These are phyloP conservation scores for Micrasema longulum DNA, from an alignment of 1,140 invertebrate genomes.

Conservation along the genomic window DNA sequence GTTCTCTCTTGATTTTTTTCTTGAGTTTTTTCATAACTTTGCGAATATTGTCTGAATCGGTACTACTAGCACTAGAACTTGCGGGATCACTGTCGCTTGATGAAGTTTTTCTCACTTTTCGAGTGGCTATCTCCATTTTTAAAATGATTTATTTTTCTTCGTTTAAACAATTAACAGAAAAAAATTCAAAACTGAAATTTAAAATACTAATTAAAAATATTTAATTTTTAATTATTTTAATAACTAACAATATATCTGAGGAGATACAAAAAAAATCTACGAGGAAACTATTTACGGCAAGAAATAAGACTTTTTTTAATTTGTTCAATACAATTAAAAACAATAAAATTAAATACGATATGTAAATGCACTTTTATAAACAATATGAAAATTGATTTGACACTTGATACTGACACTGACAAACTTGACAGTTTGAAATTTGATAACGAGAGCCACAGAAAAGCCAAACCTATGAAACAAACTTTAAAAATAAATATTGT, in stretches of 20 bases:
- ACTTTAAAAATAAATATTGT: too few species aligned
- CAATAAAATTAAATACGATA: too few species aligned
- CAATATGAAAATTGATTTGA: too few species aligned
- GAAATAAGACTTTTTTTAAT: too few species aligned
- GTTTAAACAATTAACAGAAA: not conserved
- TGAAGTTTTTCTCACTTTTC: constrained; percentile 12
- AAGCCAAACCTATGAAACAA: too few species aligned
- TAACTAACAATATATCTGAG: not conserved
- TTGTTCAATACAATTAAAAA: too few species aligned
- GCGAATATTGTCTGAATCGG: constrained; percentile 43
- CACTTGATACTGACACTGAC: too few species aligned
- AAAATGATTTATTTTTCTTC: not conserved
- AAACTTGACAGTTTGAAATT: too few species aligned
- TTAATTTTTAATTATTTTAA: not conserved
- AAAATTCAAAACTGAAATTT: not conserved
- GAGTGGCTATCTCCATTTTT: constrained; percentile 4
- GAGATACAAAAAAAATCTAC: not conserved
- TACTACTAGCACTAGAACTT: constrained; percentile 16
- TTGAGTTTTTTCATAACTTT: constrained; percentile 64
- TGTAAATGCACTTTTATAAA: too few species aligned
- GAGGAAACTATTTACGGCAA: not conserved
- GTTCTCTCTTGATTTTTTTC: constrained; percentile 64
- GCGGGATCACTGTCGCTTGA: constrained; percentile 28
- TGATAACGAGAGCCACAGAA: too few species aligned
- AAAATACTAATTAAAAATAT: not conserved